Conservation (phyloP, 1,140 invertebrate genomes). For the Macrostomum lignano region DNA sequence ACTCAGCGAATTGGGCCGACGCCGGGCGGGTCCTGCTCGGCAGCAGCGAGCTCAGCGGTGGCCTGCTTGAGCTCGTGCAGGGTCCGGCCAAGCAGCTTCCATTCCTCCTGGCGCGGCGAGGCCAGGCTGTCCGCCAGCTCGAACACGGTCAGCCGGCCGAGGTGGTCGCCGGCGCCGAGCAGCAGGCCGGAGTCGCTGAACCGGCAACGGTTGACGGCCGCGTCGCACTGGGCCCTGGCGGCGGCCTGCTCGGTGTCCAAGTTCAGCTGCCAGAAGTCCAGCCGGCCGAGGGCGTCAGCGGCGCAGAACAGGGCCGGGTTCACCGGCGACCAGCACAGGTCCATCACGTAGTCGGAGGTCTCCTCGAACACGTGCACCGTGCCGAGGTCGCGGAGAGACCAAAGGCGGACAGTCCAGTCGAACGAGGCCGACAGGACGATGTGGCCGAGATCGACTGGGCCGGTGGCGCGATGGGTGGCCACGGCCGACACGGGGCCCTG, state of each 20-base stretch:
- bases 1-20: conserved; percentile 57
- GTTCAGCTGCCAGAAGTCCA: conserved; percentile 78
- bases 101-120: too few relatives aligned
- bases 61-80: conserved; percentile 69
- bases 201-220: not conserved
- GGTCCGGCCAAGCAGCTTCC: conserved; percentile 34
- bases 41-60: conserved; percentile 30
- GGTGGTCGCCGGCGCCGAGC: not conserved
- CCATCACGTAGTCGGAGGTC: conserved; percentile 80
- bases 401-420: conserved; percentile 92
- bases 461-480: not conserved
- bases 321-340: conserved; percentile 88
- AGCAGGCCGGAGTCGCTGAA: not conserved
- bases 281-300: conserved; percentile 60
- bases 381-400: conserved; percentile 35
- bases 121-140: too few relatives aligned
- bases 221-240: not conserved
- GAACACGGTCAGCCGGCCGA: too few relatives aligned
- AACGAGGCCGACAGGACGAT: conserved; percentile 81
- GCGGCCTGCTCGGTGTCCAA: conserved; percentile 49
- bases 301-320: conserved; percentile 85
- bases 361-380: conserved; percentile 99
- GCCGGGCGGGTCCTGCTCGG: not conserved
- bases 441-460: conserved; percentile 59
- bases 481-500: not conserved